A percentile compares a stretch with the other conserved stretches of the same genome.
Evolutionary conservation across 2,888 invertebrate genomes (phyloP).

Genomic region (Shargacucullia verbasci): DNA sequence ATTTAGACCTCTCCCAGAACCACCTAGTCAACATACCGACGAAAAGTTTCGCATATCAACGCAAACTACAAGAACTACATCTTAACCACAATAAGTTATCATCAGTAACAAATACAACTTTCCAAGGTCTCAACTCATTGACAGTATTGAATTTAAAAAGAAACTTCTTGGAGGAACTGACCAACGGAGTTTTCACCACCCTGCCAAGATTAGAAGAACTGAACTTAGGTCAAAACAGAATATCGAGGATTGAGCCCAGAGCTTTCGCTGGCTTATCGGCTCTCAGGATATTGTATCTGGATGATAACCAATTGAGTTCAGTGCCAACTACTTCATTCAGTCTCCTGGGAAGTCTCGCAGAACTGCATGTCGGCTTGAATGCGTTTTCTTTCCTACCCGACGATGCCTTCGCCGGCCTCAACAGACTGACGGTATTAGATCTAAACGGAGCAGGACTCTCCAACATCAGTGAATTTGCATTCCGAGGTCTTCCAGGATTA

Average conservation of each 20-base stretch:
- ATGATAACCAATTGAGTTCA: slow-evolving; percentile 94
- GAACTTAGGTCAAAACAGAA: slow-evolving; percentile 95
- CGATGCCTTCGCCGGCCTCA: slow-evolving; percentile 94
- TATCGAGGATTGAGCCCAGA: slow-evolving; percentile 93
- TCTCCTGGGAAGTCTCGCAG: slow-evolving; percentile 93
- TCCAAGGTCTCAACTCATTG: slow-evolving; percentile 93
- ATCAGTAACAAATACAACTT: slow-evolving; percentile 93
- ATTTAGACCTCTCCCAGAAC: slow-evolving; percentile 95
- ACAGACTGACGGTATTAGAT: slow-evolving; percentile 93
- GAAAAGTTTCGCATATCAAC: slow-evolving; percentile 94
- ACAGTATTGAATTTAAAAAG: slow-evolving; percentile 94
- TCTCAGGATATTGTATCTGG: slow-evolving; percentile 94
- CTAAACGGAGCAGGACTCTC: slow-evolving; percentile 94
- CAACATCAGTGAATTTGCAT: slow-evolving; percentile 93
- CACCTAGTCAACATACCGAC: slow-evolving; percentile 94
- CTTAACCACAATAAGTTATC: slow-evolving; percentile 96
- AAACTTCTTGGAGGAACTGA: slow-evolving; percentile 94
- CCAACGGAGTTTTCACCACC: slow-evolving; percentile 92
- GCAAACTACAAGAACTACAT: slow-evolving; percentile 94
- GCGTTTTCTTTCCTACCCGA: slow-evolving; percentile 93
- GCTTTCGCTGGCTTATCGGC: slow-evolving; percentile 93
- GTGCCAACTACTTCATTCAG: slow-evolving; percentile 93
- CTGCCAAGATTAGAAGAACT: slow-evolving; percentile 94
- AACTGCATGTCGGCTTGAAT: slow-evolving; percentile 95
- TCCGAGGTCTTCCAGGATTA: slow-evolving; percentile 93